Percentiles rank a stretch among this genome's conserved stretches.
Evolutionary conservation across 2,888 invertebrate genomes (phyloP).

Genomic region (Azorinus chamasolen): DNA sequence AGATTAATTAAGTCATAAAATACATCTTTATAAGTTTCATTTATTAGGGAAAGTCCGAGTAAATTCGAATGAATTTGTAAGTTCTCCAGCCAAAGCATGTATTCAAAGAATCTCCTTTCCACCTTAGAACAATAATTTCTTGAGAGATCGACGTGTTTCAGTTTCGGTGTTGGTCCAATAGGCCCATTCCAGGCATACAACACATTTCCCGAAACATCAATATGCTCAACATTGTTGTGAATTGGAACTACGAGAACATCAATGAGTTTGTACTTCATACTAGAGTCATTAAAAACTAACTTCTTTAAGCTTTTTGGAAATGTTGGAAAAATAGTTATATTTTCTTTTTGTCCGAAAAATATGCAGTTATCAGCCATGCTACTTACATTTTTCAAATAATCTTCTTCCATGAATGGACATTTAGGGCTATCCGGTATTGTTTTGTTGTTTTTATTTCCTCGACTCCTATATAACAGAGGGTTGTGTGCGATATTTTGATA

Average conservation of each 20-base stretch:
- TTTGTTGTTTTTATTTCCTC: too few species aligned
- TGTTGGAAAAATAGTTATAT: not conserved
- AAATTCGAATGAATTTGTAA: slow-evolving; percentile 25
- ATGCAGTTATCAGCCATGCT: not conserved
- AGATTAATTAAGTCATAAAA: slow-evolving; percentile 19
- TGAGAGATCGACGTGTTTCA: slow-evolving; percentile 21
- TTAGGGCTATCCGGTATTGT: not conserved
- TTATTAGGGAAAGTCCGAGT: slow-evolving; percentile 17
- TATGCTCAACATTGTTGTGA: not conserved
- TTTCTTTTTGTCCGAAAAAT: not conserved
- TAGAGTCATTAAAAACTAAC: not conserved
- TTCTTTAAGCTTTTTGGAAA: slow-evolving; percentile 5
- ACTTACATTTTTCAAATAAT: not conserved
- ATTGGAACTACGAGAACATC: not conserved
- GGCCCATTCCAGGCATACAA: slow-evolving; percentile 20
- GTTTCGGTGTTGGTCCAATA: slow-evolving; percentile 1
- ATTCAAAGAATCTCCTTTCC: slow-evolving; percentile 13
- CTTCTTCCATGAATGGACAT: slow-evolving; percentile 11
- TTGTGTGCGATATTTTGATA: not conserved
- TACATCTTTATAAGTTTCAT: not conserved
- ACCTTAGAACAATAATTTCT: slow-evolving; percentile 24
- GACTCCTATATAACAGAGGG: slow-evolving; percentile 4
- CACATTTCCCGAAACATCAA: slow-evolving; percentile 30
- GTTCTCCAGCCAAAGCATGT: not conserved
- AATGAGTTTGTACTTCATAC: not conserved